A percentile compares a stretch with the other conserved stretches of the same genome.
Conservation (phyloP, 2,113 vertebrate genomes). For the Macquaria australasica region DNA sequence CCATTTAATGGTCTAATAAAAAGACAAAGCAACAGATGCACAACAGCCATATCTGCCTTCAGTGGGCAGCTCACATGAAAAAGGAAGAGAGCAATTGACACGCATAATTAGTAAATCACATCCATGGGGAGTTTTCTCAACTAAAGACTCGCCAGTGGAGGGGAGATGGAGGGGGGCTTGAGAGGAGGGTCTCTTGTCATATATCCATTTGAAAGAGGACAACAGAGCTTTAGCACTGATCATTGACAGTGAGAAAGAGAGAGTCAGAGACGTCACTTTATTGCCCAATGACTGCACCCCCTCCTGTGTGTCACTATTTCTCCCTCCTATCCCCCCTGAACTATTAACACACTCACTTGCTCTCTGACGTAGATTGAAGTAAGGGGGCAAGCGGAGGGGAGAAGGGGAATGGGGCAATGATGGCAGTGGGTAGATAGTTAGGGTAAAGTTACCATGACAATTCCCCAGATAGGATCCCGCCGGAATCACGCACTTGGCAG, state of each 20-base stretch:
- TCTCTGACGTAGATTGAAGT: slow-evolving; percentile 82
- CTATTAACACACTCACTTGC: slow-evolving; percentile 79
- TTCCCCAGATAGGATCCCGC: slow-evolving; percentile 50
- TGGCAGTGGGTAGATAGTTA: slow-evolving; percentile 32
- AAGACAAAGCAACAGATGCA: slow-evolving; percentile 77
- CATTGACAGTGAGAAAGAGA: slow-evolving; percentile 66
- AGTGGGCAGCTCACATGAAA: slow-evolving; percentile 58
- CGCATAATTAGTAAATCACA: slow-evolving; percentile 69
- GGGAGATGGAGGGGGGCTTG: not conserved
- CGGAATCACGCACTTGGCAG: slow-evolving; percentile 42
- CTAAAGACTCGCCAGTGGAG: slow-evolving; percentile 26
- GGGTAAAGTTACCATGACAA: slow-evolving; percentile 60
- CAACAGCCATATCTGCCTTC: slow-evolving; percentile 72
- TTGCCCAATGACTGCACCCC: slow-evolving; percentile 76
- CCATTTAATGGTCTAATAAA: slow-evolving; percentile 79
- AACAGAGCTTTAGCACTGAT: slow-evolving; percentile 49
- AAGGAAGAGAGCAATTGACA: slow-evolving; percentile 73
- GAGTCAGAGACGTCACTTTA: slow-evolving; percentile 83
- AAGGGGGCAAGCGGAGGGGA: slow-evolving; percentile 40
- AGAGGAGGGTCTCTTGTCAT: slow-evolving; percentile 45
- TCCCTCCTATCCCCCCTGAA: slow-evolving; percentile 36
- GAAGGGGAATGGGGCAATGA: slow-evolving; percentile 11
- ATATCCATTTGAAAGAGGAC: slow-evolving; percentile 57
- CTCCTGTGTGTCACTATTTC: slow-evolving; percentile 79
- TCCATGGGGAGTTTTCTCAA: slow-evolving; percentile 58